These are phyloP conservation scores for Melieria omissa DNA, from an alignment of 2,888 invertebrate genomes.

Conservation along the genomic window DNA sequence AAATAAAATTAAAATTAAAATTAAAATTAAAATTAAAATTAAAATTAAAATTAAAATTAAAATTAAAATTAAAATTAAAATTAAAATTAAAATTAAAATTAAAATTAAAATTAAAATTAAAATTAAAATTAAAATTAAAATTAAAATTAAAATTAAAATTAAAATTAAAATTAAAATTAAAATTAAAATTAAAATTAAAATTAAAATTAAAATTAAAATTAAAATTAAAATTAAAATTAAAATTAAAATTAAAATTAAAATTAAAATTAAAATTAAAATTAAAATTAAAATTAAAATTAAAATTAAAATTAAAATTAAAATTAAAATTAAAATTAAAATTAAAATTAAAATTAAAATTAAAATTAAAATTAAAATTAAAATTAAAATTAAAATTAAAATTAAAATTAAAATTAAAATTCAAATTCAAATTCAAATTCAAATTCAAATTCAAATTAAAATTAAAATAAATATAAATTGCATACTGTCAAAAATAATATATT, in stretches of 20 bases:
- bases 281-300: conserved; percentile 8
- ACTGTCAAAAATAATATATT: no score
- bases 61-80: conserved; percentile 8
- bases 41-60: conserved; percentile 3
- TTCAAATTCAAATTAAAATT: background rate
- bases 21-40: conserved; percentile 8
- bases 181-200: conserved; percentile 8
- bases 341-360: conserved; percentile 7
- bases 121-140: conserved; percentile 1
- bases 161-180: conserved; percentile 8
- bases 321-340: background rate
- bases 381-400: conserved; percentile 8
- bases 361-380: conserved; percentile 8
- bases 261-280: no score
- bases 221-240: conserved; percentile 8
- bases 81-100: conserved; percentile 8
- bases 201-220: conserved; percentile 8
- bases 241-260: conserved; percentile 8
- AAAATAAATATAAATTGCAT: conserved; percentile 11
- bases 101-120: conserved; percentile 8
- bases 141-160: conserved; percentile 3
- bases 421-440: background rate
- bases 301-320: background rate
- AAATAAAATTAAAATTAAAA: no score
- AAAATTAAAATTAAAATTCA: conserved; percentile 8